A percentile compares a stretch with the other conserved stretches of the same genome.
Conservation (phyloP, 1,140 invertebrate species). For the Papilio dardanus region DNA sequence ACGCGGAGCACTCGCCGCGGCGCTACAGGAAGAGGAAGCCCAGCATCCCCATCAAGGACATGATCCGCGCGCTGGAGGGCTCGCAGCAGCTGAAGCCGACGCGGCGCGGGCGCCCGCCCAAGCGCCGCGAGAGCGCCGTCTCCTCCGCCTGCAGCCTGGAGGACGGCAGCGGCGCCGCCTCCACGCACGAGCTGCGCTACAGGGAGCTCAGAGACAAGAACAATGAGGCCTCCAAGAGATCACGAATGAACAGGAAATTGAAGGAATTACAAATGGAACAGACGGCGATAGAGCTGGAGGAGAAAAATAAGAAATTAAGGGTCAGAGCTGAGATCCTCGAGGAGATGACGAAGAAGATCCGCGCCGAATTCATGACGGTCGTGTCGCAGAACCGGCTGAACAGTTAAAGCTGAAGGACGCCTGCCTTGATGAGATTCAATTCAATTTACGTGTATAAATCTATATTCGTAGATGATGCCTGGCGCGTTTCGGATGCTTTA, state of each 20-base stretch:
- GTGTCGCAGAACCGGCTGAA: constrained; percentile 59
- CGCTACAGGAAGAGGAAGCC: constrained; percentile 67
- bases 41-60: constrained; percentile 70
- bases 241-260: constrained; percentile 87
- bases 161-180: constrained; percentile 64
- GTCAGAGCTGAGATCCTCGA: constrained; percentile 70
- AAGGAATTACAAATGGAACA: constrained; percentile 83
- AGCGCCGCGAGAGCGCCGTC: constrained; percentile 68
- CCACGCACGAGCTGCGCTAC: constrained; percentile 81
- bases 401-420: constrained; percentile 11
- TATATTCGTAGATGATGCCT: constrained; percentile 51
- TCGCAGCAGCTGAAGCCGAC: constrained; percentile 64
- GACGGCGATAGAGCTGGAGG: constrained; percentile 69
- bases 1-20: constrained; percentile 58
- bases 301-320: constrained; percentile 72
- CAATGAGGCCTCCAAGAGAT: constrained; percentile 89
- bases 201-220: constrained; percentile 88
- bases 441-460: constrained; percentile 45
- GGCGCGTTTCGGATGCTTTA: constrained; percentile 25
- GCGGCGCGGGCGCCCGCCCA: constrained; percentile 71
- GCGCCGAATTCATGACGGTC: constrained; percentile 72
- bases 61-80: constrained; percentile 70
- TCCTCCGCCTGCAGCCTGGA: constrained; percentile 68
- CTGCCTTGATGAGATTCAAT: constrained; percentile 1
- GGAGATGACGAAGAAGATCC: constrained; percentile 72